Base-by-base conservation (phyloP, 1,140 invertebrate genomes). In the Meloidogyne chitwoodi region DNA sequence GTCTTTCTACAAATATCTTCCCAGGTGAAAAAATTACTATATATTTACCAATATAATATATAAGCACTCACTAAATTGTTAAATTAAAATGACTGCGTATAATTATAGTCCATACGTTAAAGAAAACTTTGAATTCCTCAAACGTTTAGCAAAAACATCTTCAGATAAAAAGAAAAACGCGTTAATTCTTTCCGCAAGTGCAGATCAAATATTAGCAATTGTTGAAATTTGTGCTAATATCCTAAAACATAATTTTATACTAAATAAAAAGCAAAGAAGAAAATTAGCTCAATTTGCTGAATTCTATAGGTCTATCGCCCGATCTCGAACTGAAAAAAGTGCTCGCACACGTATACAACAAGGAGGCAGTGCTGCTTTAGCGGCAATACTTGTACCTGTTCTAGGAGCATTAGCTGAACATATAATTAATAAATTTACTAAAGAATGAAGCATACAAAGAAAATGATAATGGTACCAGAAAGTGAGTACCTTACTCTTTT, bases 191-290 rank as follows among this genome's bases (percentile, higher is more conserved):
- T 19, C n/a, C 0, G 72, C 72, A 19, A 75, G 22, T n/a, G 75
- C 48, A 26, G 74, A 34, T n/a, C 41, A 78, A 64, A 19, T 78
- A 10, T 38, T 78, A 3, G 61, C 56, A 29, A 34, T 74, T n/a
- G 72, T 74, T 4, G 72, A 74, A 41, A 27, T 27, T n/a, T 64
- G 77, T 41, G n/a, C 64, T 4, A 78, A 78, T 24, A 63, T 78
- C 14, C 44, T 78, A 6, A 68, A 29, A 3, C 34, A 61, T 26
- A 11, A 56, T 4, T 14, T 78, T 10, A 44, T 70, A 3, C 22
- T 76, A n/a, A 22, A 16, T 16, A 26, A 38, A 75, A 14, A 26
- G 0, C 72, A 74, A 19, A 22, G 27, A 56, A 16, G 3, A 5
- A 24, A 26, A n/a, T 31, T 78, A 27, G 5, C 19, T 2, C 11